A percentile compares a stretch with the other conserved stretches of the same genome.
Conservation (phyloP, 2,113 vertebrate genomes). For the Cranoglanis bouderius region DNA sequence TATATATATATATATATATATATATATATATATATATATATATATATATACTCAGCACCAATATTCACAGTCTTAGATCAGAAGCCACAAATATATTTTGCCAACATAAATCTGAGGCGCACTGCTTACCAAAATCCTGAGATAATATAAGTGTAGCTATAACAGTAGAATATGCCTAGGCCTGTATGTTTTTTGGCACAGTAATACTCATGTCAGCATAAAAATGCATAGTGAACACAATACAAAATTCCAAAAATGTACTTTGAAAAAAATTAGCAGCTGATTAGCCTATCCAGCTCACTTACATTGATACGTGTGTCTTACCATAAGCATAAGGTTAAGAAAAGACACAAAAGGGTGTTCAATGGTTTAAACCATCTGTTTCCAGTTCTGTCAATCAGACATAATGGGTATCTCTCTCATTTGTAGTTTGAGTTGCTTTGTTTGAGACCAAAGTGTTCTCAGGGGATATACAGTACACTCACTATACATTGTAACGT, state of each 20-base stretch:
- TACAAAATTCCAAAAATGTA: slow-evolving; percentile 35
- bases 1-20: too few relatives aligned
- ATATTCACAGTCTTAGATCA: not conserved
- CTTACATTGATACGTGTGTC: slow-evolving; percentile 8
- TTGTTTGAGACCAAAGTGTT: not conserved
- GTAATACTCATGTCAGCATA: not conserved
- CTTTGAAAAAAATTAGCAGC: slow-evolving; percentile 44
- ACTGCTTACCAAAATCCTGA: not conserved
- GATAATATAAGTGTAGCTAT: not conserved
- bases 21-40: too few relatives aligned
- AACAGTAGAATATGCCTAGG: not conserved
- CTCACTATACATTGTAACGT: not conserved
- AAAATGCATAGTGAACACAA: not conserved
- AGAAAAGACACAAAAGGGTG: slow-evolving; percentile 9
- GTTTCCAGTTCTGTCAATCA: slow-evolving; percentile 32
- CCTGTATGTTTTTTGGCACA: not conserved
- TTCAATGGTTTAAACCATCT: slow-evolving; percentile 36
- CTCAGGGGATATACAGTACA: slow-evolving; percentile 9
- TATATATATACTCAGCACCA: not conserved
- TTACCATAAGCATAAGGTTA: not conserved
- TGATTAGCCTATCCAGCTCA: not conserved
- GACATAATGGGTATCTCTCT: not conserved
- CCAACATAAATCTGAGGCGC: not conserved
- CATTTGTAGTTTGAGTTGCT: slow-evolving; percentile 31
- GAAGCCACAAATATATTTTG: not conserved